Conservation (phyloP, 1,140 invertebrate species). For the Drosophila tsacasi region DNA sequence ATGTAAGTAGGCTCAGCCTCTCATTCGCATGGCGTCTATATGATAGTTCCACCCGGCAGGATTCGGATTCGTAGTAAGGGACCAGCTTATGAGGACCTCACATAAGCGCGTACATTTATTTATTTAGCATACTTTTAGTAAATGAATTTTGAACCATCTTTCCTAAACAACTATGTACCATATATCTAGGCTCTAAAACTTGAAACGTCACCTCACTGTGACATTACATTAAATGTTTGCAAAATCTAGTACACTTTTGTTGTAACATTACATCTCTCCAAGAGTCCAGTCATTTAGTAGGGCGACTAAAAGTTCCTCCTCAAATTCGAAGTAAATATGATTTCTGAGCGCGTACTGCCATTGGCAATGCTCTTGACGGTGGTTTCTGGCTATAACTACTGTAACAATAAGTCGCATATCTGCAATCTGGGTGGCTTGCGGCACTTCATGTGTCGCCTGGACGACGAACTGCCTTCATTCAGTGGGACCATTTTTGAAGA, state of each 20-base stretch:
- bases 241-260: neutral
- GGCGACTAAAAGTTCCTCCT: neutral
- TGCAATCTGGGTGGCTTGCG: constrained; percentile 8
- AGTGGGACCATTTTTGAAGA: constrained; percentile 3
- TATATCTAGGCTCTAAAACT: too few relatives aligned
- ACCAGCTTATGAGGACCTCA: neutral
- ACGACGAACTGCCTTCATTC: constrained; percentile 15
- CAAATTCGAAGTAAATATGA: constrained; percentile 7
- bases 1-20: neutral
- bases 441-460: constrained; percentile 54
- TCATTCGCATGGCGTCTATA: neutral
- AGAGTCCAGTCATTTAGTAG: neutral
- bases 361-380: neutral
- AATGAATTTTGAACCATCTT: neutral
- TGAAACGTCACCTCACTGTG: neutral
- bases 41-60: neutral
- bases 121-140: neutral
- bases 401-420: constrained; percentile 34
- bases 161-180: neutral
- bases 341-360: neutral
- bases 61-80: neutral
- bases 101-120: neutral
- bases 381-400: constrained; percentile 57
- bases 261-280: neutral
- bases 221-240: neutral